phyloP scores from a whole-genome alignment of 2,797 vertebrate species.

The Pseudomugil gertrudae region DNA sequence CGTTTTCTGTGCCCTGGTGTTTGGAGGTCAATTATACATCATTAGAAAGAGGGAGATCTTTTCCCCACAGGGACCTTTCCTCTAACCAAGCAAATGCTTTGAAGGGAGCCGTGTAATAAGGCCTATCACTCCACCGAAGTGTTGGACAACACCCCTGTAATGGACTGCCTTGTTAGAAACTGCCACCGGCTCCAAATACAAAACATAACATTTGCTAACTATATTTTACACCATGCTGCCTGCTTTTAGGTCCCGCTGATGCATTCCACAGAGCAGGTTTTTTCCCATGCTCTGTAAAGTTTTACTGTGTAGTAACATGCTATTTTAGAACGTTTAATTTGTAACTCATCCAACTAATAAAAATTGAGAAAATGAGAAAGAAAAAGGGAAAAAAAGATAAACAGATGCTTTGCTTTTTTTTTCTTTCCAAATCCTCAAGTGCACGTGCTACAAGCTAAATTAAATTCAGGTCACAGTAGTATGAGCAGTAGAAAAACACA shows the following conservation, averaged over 20 bases:
- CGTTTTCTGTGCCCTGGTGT: slow-evolving; percentile 75
- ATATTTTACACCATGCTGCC: slow-evolving; percentile 32
- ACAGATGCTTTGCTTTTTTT: slow-evolving; percentile 15
- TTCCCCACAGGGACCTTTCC: slow-evolving; percentile 69
- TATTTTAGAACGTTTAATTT: slow-evolving; percentile 49
- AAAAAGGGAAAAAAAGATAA: neutral
- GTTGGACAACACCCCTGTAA: slow-evolving; percentile 77
- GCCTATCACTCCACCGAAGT: slow-evolving; percentile 72
- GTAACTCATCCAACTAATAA: slow-evolving; percentile 15
- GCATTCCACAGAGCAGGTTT: slow-evolving; percentile 25
- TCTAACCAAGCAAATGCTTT: slow-evolving; percentile 71
- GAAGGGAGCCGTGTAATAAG: slow-evolving; percentile 73
- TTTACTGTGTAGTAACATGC: slow-evolving; percentile 47
- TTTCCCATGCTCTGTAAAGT: slow-evolving; percentile 42
- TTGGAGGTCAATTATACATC: slow-evolving; percentile 79
- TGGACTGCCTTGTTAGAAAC: slow-evolving; percentile 75
- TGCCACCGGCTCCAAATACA: slow-evolving; percentile 59
- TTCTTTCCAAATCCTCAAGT: slow-evolving; percentile 16
- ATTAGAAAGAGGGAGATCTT: slow-evolving; percentile 74
- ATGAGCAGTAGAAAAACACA: slow-evolving; percentile 60
- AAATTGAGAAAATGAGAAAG: no score
- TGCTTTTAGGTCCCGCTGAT: slow-evolving; percentile 38
- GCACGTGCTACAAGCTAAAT: slow-evolving; percentile 42
- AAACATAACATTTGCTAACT: slow-evolving; percentile 58
- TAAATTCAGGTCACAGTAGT: slow-evolving; percentile 64